Conservation (phyloP, 2,113 vertebrate species). For the Ursus arctos region DNA sequence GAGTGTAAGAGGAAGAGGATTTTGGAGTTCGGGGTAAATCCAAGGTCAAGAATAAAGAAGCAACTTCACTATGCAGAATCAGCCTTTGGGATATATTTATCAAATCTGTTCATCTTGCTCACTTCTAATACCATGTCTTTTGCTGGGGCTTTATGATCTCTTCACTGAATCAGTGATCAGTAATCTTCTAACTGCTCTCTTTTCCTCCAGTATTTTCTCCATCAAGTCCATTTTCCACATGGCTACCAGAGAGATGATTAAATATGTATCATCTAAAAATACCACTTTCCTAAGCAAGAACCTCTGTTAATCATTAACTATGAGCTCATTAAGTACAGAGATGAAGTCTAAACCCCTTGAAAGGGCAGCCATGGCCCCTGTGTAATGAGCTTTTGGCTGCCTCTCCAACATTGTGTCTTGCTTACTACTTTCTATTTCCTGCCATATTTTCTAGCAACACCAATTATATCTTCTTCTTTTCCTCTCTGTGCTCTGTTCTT, state of each 20-base stretch:
- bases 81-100: not conserved
- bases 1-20: not conserved
- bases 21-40: not conserved
- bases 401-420: not conserved
- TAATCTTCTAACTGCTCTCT: not conserved
- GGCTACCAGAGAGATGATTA: constrained; percentile 23
- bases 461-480: not conserved
- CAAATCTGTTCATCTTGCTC: not conserved
- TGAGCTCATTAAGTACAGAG: not conserved
- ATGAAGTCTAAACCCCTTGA: not conserved
- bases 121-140: not conserved
- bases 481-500: not conserved
- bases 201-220: not conserved
- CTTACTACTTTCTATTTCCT: not conserved
- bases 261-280: constrained; percentile 55
- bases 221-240: not conserved
- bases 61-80: not conserved
- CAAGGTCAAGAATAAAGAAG: not conserved
- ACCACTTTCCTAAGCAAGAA: constrained; percentile 7
- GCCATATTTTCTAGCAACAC: not conserved
- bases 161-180: not conserved
- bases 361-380: not conserved
- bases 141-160: not conserved
- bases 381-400: not conserved
- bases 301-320: not conserved